These are phyloP conservation scores for Micropterix aruncella DNA, from an alignment of 2,888 invertebrate genomes.

Conservation along the genomic window DNA sequence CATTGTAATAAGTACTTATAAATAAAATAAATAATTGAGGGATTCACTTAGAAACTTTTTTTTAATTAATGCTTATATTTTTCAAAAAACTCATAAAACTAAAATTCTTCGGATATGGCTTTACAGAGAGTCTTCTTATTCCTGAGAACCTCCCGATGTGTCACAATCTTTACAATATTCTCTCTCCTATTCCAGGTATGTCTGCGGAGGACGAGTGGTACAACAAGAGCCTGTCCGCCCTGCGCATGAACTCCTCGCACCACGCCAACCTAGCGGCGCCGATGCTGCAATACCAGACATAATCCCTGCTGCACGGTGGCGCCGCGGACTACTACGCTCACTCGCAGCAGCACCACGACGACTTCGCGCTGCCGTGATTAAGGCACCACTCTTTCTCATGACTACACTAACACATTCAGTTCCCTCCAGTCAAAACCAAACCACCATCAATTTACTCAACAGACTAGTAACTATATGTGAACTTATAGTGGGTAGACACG, in stretches of 20 bases:
- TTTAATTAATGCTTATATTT: no score
- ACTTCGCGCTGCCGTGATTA: constrained; percentile 31
- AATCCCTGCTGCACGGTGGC: constrained; percentile 52
- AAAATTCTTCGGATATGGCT: no score
- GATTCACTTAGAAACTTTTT: no score
- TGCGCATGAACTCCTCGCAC: constrained; percentile 93
- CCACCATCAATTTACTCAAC: no score
- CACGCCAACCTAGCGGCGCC: constrained; percentile 91
- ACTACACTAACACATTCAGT: no score
- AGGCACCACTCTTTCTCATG: no score
- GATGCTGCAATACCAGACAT: constrained; percentile 96
- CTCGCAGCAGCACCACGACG: constrained; percentile 33
- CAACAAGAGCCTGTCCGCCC: constrained; percentile 92
- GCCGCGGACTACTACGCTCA: constrained; percentile 24
- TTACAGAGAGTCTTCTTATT: no score
- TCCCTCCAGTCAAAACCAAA: no score
- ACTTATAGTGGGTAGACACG: no score
- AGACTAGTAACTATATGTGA: no score
- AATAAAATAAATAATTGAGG: background rate
- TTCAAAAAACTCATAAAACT: no score
- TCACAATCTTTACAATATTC: constrained; percentile 4
- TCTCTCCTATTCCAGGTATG: constrained; percentile 52
- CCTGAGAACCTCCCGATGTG: constrained; percentile 2
- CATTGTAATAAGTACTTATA: no score
- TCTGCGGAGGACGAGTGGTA: constrained; percentile 95